phyloP scores from a whole-genome alignment of 2,797 vertebrate species.

The Amblyraja radiata region DNA sequence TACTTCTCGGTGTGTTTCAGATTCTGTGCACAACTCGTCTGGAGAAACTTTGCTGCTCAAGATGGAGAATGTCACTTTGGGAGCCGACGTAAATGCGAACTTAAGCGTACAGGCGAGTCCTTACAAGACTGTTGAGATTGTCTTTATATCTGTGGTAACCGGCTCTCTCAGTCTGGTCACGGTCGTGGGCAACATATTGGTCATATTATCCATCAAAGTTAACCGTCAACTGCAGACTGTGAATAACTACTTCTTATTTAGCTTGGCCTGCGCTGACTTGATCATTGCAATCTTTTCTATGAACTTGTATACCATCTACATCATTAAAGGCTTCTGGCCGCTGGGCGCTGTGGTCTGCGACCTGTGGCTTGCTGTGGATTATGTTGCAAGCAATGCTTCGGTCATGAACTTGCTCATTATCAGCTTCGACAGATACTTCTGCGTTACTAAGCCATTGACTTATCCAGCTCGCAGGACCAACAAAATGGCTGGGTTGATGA shows the following conservation, averaged over 20 bases:
- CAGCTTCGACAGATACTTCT: slow-evolving; percentile 97
- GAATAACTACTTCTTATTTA: slow-evolving; percentile 98
- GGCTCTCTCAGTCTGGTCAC: slow-evolving; percentile 95
- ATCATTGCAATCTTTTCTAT: slow-evolving; percentile 96
- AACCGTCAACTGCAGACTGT: slow-evolving; percentile 96
- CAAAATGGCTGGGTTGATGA: slow-evolving; percentile 98
- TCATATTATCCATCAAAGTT: slow-evolving; percentile 98
- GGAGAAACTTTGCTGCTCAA: slow-evolving; percentile 52
- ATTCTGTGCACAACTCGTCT: slow-evolving; percentile 54
- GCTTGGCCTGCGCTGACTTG: slow-evolving; percentile 87
- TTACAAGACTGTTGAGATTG: slow-evolving; percentile 87
- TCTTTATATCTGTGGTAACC: slow-evolving; percentile 88
- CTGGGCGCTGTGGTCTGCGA: slow-evolving; percentile 91
- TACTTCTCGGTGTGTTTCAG: slow-evolving; percentile 45
- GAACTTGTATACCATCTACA: slow-evolving; percentile 93
- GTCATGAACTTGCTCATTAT: slow-evolving; percentile 98
- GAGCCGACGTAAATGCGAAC: slow-evolving; percentile 52
- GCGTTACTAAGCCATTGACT: slow-evolving; percentile 91
- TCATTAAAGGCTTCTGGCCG: slow-evolving; percentile 94
- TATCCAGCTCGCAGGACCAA: slow-evolving; percentile 89
- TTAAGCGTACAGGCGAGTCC: slow-evolving; percentile 54
- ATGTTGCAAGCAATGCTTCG: slow-evolving; percentile 91
- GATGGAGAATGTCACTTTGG: slow-evolving; percentile 63
- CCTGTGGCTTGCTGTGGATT: slow-evolving; percentile 92
- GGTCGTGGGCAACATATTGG: slow-evolving; percentile 89